Conservation (phyloP, 2,113 vertebrate genomes). For the Rattus rattus region DNA sequence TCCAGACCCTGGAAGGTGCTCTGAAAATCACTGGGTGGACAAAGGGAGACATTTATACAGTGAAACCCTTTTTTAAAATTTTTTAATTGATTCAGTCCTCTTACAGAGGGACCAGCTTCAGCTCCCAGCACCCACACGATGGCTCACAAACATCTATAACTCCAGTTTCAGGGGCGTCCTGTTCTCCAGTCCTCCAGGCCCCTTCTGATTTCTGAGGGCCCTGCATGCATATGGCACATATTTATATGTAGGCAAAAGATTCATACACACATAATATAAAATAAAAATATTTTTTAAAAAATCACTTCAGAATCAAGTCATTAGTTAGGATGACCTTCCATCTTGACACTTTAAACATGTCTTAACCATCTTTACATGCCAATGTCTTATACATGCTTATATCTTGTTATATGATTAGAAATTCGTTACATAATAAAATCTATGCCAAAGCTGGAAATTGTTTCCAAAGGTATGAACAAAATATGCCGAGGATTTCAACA, state of each 20-base stretch:
- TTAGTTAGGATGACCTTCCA: not conserved
- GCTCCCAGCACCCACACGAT: not conserved
- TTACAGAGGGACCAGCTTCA: not conserved
- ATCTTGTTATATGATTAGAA: not conserved
- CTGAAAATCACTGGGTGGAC: not conserved
- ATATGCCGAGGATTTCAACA: not conserved
- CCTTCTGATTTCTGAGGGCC: not conserved
- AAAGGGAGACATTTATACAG: not conserved
- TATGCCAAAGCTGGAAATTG: not conserved
- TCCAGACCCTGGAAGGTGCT: not conserved
- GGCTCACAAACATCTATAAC: not conserved
- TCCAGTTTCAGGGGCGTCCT: not conserved
- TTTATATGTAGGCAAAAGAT: not conserved
- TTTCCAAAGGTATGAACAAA: not conserved
- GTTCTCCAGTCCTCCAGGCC: not conserved
- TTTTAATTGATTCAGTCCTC: not conserved
- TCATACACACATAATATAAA: not conserved
- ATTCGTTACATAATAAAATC: not conserved
- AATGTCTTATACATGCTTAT: not conserved
- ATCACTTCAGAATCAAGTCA: slow-evolving; percentile 27
- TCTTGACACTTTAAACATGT: not conserved
- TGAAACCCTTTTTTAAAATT: no score
- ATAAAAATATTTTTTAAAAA: not conserved
- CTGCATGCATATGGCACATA: not conserved
- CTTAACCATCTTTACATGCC: not conserved